phyloP scores from a whole-genome alignment of 2,888 invertebrate species.

The Lottia gigantea region DNA sequence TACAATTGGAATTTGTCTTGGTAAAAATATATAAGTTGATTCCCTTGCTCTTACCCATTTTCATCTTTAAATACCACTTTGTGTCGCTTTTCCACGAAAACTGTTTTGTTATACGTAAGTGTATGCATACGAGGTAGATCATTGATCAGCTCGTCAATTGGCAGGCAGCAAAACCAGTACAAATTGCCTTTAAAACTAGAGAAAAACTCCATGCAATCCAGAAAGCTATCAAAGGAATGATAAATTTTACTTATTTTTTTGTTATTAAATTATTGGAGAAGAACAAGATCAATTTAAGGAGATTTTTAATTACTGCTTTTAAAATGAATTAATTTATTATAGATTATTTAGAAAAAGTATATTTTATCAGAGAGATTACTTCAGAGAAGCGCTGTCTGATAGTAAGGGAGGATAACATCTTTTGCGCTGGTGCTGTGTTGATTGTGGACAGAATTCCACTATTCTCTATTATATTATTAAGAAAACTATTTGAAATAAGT shows the following conservation, averaged over 20 bases:
- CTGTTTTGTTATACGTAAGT: too few relatives aligned
- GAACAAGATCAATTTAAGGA: too few relatives aligned
- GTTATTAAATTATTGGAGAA: too few relatives aligned
- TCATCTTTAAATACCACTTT: neutral
- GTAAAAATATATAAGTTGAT: too few relatives aligned
- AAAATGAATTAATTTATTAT: too few relatives aligned
- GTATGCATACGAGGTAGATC: too few relatives aligned
- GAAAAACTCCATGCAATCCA: conserved; percentile 4
- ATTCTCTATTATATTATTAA: too few relatives aligned
- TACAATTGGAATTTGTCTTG: too few relatives aligned
- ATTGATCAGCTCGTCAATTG: neutral
- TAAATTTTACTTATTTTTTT: too few relatives aligned
- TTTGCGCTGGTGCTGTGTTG: conserved; percentile 9
- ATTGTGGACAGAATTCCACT: too few relatives aligned
- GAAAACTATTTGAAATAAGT: neutral
- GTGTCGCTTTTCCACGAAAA: conserved; percentile 1
- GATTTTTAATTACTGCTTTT: too few relatives aligned
- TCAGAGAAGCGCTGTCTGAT: neutral
- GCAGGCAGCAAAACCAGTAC: conserved; percentile 8
- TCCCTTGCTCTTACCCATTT: neutral
- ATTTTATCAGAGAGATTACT: neutral
- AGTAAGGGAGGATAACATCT: conserved; percentile 6
- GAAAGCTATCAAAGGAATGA: neutral
- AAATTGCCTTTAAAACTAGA: neutral
- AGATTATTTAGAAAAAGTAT: too few relatives aligned